Base-by-base conservation (phyloP, 1,140 invertebrate species). In the Rhagoletis zephyria region DNA sequence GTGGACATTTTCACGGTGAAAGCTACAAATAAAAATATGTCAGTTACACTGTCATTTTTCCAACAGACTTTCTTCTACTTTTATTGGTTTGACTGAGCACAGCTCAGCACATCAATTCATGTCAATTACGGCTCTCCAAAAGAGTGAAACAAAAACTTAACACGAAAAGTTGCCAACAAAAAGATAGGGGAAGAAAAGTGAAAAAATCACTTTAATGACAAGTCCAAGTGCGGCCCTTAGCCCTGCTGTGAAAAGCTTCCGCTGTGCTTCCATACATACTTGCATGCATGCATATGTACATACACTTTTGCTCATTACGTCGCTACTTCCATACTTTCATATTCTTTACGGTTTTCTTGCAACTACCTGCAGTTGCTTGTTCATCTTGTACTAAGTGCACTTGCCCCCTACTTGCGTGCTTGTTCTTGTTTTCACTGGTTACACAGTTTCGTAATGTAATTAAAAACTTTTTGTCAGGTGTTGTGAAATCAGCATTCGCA, bases 371-470 rank as follows among this genome's bases (percentile, higher is more conserved):
- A 48, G 40, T 42, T 30, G n/a, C 64, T 6, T 5, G 5, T 4
- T 16, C 10, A 12, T 67, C 67, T 74, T 74, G 14, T 4, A n/a
- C 40, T 42, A 30, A 19, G 40, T 59, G 45, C 19, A 2, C 12
- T 51, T 51, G 48, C 74, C 9, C 16, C 12, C 42, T 63, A 63
- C 61, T 56, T 81, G n/a, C 45, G 7, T 5, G 0, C 45, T 51
- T 74, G 12, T 63, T 12, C 45, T 19, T 63, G 74, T 48, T 56
- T 51, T 81, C 67, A 74, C 67, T 74, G 42, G 74, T 56, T 19
- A 81, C 74, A 81, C 74, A 81, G 74, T 81, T 81, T 56, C 74
- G 45, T 81, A 74, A 81, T 81, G 74, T 81, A 81, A 81, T 81
- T 81, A 81, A 81, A 81, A 51, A 81, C 48, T 81, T 81, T 81